These are phyloP conservation scores for Uloborus plumipes DNA, from an alignment of 2,888 invertebrate species.

Conservation along the genomic window DNA sequence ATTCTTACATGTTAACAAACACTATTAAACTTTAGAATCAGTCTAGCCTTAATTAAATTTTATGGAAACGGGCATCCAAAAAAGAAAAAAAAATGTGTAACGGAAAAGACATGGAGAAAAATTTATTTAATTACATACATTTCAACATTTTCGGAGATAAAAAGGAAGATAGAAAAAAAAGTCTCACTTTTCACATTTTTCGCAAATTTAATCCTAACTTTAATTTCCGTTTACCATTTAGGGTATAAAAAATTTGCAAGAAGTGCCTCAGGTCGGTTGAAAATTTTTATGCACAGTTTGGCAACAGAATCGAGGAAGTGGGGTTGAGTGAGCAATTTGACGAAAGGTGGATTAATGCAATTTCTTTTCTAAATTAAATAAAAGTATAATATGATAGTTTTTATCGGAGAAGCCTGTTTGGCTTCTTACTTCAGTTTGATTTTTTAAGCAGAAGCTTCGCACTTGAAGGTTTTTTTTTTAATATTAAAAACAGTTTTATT, in stretches of 20 bases:
- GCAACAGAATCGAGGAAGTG: neutral
- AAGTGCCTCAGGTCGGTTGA: constrained; percentile 8
- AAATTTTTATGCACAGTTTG: constrained; percentile 11
- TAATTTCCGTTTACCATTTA: constrained; percentile 19
- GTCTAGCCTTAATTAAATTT: constrained; percentile 22
- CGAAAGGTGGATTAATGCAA: neutral
- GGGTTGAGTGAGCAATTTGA: constrained; percentile 7
- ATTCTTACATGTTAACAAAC: too few species aligned
- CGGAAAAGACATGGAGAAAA: constrained; percentile 8
- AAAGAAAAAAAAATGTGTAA: too few species aligned
- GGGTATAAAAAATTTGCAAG: neutral
- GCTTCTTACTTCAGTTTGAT: too few species aligned
- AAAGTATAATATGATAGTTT: too few species aligned
- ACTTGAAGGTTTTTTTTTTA: too few species aligned
- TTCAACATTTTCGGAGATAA: constrained; percentile 2
- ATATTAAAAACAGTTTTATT: too few species aligned
- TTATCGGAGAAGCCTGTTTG: too few species aligned
- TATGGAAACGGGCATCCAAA: too few species aligned
- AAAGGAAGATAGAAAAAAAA: neutral
- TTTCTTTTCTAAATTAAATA: constrained; percentile 1
- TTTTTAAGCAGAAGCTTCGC: too few species aligned
- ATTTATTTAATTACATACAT: constrained; percentile 25
- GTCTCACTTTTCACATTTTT: constrained; percentile 4
- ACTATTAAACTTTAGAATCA: too few species aligned
- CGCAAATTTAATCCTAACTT: constrained; percentile 20